phyloP scores from a whole-genome alignment of 2,113 vertebrate genomes.

The Apteryx mantelli region DNA sequence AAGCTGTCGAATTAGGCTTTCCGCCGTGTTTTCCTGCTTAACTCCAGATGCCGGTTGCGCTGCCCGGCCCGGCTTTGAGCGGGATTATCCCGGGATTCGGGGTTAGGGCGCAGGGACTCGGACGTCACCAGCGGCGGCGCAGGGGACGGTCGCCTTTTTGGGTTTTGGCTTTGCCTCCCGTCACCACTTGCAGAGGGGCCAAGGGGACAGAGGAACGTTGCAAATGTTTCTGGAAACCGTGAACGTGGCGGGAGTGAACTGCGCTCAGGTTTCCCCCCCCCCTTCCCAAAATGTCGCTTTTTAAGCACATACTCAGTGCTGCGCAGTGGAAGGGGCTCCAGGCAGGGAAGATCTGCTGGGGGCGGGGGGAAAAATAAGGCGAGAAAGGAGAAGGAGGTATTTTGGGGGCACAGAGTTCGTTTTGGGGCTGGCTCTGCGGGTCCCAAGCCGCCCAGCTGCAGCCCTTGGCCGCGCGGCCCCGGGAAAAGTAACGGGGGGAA shows the following conservation, averaged over 20 bases:
- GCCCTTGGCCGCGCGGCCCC: no score
- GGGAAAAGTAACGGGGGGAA: no score
- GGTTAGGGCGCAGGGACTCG: neutral
- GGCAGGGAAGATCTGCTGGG: neutral
- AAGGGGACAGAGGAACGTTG: no score
- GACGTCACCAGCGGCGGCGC: neutral
- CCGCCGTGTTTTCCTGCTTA: neutral
- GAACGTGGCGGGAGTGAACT: neutral
- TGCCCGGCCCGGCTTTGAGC: neutral
- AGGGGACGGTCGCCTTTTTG: no score
- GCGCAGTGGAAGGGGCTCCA: neutral
- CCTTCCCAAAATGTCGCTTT: neutral
- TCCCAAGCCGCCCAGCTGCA: no score
- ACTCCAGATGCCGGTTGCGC: no score
- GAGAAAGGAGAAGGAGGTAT: neutral
- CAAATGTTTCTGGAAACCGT: neutral
- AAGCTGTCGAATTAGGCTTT: neutral
- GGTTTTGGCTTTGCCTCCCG: no score
- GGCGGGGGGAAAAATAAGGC: neutral
- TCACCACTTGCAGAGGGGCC: no score
- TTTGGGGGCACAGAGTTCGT: no score
- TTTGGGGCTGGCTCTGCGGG: no score
- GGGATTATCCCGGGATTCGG: neutral
- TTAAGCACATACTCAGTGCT: neutral
- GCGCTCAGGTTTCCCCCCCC: no score